These are phyloP conservation scores for Globicephala melas DNA, from an alignment of 2,113 vertebrate species.

Conservation along the genomic window DNA sequence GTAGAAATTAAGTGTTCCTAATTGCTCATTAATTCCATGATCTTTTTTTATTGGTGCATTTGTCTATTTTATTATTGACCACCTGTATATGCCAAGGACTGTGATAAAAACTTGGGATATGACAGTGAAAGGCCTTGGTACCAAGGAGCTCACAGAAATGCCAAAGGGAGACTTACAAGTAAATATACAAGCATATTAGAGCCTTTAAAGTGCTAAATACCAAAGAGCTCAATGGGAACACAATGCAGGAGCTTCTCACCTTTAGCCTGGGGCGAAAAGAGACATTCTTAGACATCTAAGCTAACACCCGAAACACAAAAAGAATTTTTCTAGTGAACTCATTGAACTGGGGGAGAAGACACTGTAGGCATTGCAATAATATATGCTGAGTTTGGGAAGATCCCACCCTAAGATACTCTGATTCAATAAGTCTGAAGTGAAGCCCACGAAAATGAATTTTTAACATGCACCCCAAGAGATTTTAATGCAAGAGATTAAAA, in stretches of 20 bases:
- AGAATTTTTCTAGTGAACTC: not conserved
- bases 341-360: not conserved
- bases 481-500: not conserved
- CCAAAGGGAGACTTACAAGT: not conserved
- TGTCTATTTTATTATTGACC: constrained; percentile 20
- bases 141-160: not conserved
- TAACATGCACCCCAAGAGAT: not conserved
- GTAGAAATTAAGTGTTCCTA: not conserved
- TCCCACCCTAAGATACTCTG: not conserved
- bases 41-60: not conserved
- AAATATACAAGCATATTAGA: not conserved
- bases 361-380: not conserved
- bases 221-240: not conserved
- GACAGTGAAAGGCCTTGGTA: not conserved
- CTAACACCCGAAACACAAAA: not conserved
- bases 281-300: not conserved
- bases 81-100: not conserved
- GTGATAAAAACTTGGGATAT: not conserved
- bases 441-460: not conserved
- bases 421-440: not conserved
- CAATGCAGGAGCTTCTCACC: not conserved
- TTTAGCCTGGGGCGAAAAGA: not conserved
- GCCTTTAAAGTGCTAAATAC: not conserved
- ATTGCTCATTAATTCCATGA: not conserved
- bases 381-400: not conserved